Conservation (phyloP, 2,113 vertebrate genomes). For the Thamnaconus septentrionalis region DNA sequence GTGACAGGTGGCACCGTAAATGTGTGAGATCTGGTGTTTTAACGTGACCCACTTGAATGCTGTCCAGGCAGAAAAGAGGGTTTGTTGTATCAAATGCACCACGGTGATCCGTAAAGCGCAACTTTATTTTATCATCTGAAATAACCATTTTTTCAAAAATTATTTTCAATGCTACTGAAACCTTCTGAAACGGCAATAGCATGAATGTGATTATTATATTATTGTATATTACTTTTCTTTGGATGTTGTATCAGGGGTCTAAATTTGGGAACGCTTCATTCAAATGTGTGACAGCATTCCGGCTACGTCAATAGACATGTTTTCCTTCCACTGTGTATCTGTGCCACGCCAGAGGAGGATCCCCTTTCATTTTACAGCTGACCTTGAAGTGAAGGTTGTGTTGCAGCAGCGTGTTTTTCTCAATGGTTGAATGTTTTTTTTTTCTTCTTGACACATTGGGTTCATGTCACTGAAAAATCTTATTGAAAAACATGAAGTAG, state of each 20-base stretch:
- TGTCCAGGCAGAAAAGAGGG: too few relatives aligned
- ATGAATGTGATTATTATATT: too few relatives aligned
- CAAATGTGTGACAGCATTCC: slow-evolving; percentile 11
- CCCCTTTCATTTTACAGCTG: slow-evolving; percentile 56
- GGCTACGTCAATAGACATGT: slow-evolving; percentile 34
- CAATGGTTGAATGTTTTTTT: slow-evolving; percentile 35
- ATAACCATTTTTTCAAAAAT: too few relatives aligned
- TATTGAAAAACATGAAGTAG: slow-evolving; percentile 27
- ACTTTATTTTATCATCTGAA: too few relatives aligned
- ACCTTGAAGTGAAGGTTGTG: slow-evolving; percentile 57
- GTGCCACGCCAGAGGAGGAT: slow-evolving; percentile 30
- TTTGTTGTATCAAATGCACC: too few relatives aligned
- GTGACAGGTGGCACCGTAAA: slow-evolving; percentile 5
- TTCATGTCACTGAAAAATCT: slow-evolving; percentile 10
- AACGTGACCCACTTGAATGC: background rate
- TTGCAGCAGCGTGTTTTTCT: slow-evolving; percentile 23
- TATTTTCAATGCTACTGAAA: too few relatives aligned
- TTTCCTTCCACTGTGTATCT: slow-evolving; percentile 56
- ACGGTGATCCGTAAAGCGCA: too few relatives aligned
- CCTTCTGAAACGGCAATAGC: too few relatives aligned
- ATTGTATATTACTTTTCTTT: too few relatives aligned
- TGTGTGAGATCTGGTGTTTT: slow-evolving; percentile 1
- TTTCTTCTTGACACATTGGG: background rate
- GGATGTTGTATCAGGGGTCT: too few relatives aligned
- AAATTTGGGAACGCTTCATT: background rate